phyloP scores from a whole-genome alignment of 2,113 vertebrate genomes.

The Podarcis raffonei region DNA sequence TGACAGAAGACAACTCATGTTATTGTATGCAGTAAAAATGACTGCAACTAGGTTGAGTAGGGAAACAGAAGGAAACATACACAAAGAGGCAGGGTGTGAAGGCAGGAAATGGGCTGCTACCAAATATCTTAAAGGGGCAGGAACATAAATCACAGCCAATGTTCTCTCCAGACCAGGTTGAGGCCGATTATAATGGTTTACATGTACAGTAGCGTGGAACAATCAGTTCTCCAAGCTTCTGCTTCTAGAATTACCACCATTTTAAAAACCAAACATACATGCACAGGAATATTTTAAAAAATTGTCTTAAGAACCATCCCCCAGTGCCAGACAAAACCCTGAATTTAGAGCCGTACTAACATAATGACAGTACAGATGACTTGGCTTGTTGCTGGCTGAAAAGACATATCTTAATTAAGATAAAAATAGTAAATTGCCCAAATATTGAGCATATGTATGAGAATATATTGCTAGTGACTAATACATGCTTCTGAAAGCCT shows the following conservation, averaged over 20 bases:
- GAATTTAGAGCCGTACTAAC: slow-evolving; percentile 45
- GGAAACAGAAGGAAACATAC: not conserved
- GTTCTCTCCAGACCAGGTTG: not conserved
- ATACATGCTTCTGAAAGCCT: slow-evolving; percentile 74
- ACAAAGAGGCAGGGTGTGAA: not conserved
- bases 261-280: slow-evolving; percentile 13
- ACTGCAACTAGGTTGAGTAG: not conserved
- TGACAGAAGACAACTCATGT: not conserved
- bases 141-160: not conserved
- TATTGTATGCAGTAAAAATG: not conserved
- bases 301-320: slow-evolving; percentile 56
- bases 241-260: not conserved
- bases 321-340: slow-evolving; percentile 64
- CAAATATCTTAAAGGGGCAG: not conserved
- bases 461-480: slow-evolving; percentile 77
- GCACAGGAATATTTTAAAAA: slow-evolving; percentile 14
- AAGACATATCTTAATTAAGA: slow-evolving; percentile 77
- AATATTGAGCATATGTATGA: slow-evolving; percentile 80
- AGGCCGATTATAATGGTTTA: not conserved
- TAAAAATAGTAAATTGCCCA: slow-evolving; percentile 80
- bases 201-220: not conserved
- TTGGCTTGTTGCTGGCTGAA: slow-evolving; percentile 71
- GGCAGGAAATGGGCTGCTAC: not conserved
- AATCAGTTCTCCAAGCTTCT: not conserved
- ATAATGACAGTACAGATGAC: slow-evolving; percentile 69